phyloP scores from a whole-genome alignment of 2,888 invertebrate genomes.

The Lycophotia porphyrea region DNA sequence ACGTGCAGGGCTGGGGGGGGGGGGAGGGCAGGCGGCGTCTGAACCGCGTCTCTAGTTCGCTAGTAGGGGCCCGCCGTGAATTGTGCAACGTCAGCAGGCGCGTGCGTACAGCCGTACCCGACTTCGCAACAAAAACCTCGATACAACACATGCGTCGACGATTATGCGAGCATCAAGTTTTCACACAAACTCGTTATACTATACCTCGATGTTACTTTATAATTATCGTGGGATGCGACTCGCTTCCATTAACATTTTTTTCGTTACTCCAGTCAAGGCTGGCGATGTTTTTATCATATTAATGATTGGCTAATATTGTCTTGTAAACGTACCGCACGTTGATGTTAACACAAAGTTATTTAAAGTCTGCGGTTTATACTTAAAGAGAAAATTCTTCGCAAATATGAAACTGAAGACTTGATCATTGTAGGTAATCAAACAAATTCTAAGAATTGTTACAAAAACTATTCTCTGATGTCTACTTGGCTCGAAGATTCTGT shows the following conservation, averaged over 20 bases:
- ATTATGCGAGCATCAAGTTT: slow-evolving; percentile 67
- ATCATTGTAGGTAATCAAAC: slow-evolving; percentile 16
- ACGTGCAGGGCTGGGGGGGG: slow-evolving; percentile 62
- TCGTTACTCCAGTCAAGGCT: slow-evolving; percentile 66
- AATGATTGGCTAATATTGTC: slow-evolving; percentile 64
- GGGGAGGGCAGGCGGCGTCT: slow-evolving; percentile 75
- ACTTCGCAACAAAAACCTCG: slow-evolving; percentile 74
- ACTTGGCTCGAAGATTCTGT: not conserved
- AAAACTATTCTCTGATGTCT: not conserved
- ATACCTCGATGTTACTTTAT: slow-evolving; percentile 63
- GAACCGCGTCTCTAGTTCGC: slow-evolving; percentile 80
- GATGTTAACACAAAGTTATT: slow-evolving; percentile 22
- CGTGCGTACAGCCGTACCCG: slow-evolving; percentile 79
- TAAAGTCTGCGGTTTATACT: slow-evolving; percentile 13
- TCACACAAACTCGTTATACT: slow-evolving; percentile 64
- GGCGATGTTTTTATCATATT: slow-evolving; percentile 58
- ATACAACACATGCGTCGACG: slow-evolving; percentile 68
- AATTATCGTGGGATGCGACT: slow-evolving; percentile 69
- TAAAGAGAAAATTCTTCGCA: slow-evolving; percentile 3
- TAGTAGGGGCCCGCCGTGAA: slow-evolving; percentile 79
- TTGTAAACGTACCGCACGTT: slow-evolving; percentile 53
- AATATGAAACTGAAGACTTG: slow-evolving; percentile 7
- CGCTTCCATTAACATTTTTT: slow-evolving; percentile 66
- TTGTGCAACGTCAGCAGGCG: slow-evolving; percentile 87
- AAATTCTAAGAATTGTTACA: not conserved